These are phyloP conservation scores for Toxonevra muliebris DNA, from an alignment of 2,888 invertebrate genomes.

Conservation along the genomic window DNA sequence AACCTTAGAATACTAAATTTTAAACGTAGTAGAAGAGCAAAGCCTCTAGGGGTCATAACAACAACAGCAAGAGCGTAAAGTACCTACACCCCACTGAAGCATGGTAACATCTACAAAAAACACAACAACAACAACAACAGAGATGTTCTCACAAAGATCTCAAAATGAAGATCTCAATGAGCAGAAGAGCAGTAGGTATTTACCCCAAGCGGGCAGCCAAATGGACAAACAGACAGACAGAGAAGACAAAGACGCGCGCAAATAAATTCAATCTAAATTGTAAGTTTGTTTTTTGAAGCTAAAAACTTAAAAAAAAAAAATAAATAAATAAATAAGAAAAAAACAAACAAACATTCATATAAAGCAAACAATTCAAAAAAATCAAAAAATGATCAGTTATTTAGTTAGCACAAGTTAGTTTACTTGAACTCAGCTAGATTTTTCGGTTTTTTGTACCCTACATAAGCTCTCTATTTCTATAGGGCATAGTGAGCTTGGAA, in stretches of 20 bases:
- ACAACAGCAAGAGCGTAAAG: conserved; percentile 14
- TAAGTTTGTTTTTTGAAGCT: conserved; percentile 51
- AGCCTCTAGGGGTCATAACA: conserved; percentile 34
- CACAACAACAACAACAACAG: conserved; percentile 36
- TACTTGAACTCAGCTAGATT: no score
- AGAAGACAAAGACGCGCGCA: conserved; percentile 39
- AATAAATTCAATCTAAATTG: conserved; percentile 60
- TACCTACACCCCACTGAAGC: no score
- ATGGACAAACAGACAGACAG: background rate
- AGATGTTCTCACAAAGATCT: conserved; percentile 63
- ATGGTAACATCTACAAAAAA: no score
- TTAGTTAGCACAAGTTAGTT: background rate
- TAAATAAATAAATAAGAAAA: background rate
- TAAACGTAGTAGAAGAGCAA: conserved; percentile 1
- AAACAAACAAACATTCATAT: no score
- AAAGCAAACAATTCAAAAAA: no score
- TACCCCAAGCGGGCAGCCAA: conserved; percentile 24
- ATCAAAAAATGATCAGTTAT: background rate
- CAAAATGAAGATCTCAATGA: conserved; percentile 62
- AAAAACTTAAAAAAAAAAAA: no score
- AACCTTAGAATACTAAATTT: conserved; percentile 12
- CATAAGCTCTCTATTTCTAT: no score
- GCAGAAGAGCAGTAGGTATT: conserved; percentile 43
- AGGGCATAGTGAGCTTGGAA: background rate
- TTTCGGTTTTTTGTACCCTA: no score